Evolutionary conservation across 2,797 vertebrate species (phyloP).

Genomic region (Tiaroga cobitis): DNA sequence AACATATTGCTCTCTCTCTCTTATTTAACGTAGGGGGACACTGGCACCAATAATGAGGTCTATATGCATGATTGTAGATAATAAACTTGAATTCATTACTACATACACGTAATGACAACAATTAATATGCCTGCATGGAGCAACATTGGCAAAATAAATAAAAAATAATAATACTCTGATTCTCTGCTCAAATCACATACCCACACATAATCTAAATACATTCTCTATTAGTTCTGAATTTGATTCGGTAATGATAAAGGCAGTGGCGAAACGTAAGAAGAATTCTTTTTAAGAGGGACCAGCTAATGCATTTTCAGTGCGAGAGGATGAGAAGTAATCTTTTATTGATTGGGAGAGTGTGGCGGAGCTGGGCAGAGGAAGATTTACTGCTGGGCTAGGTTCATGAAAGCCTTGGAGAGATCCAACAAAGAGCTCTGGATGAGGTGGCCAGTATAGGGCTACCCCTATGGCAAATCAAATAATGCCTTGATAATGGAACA

Average conservation of each 20-base stretch:
- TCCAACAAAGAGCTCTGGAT: conserved; percentile 36
- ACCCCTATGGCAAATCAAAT: conserved; percentile 20
- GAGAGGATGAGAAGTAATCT: conserved; percentile 44
- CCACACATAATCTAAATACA: conserved; percentile 37
- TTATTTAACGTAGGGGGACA: neutral
- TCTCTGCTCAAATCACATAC: conserved; percentile 18
- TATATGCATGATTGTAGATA: conserved; percentile 14
- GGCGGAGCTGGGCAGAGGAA: conserved; percentile 24
- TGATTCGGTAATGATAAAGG: conserved; percentile 46
- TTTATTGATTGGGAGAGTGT: conserved; percentile 55
- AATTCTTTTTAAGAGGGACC: conserved; percentile 22
- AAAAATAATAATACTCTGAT: conserved; percentile 10
- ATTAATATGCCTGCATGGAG: neutral
- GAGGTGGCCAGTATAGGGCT: conserved; percentile 3
- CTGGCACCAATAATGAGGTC: conserved; percentile 6
- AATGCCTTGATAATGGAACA: conserved; percentile 35
- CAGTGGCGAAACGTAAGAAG: conserved; percentile 39
- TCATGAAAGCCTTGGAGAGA: conserved; percentile 52
- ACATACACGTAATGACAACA: neutral
- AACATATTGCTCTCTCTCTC: neutral
- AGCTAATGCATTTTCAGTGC: conserved; percentile 46
- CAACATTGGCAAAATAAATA: neutral
- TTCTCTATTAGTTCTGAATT: conserved; percentile 36
- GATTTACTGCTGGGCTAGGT: conserved; percentile 50
- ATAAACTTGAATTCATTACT: neutral